These are phyloP conservation scores for Drosophila stalkeri DNA, from an alignment of 2,888 invertebrate species.

Conservation along the genomic window DNA sequence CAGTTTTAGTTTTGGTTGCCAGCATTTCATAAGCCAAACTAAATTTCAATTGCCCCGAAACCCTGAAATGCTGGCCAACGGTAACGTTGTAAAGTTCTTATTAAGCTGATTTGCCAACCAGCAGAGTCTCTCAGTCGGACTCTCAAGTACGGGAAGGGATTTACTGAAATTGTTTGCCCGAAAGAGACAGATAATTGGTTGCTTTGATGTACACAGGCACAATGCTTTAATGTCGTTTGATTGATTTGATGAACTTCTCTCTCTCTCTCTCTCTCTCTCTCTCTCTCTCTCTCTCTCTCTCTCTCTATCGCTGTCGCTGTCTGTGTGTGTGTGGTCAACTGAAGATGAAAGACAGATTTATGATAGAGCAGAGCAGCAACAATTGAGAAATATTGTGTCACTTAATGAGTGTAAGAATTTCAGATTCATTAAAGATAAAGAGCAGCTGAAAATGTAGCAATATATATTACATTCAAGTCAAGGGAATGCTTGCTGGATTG, in stretches of 20 bases:
- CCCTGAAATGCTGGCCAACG: constrained; percentile 26
- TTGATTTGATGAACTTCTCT: constrained; percentile 22
- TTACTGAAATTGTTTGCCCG: constrained; percentile 12
- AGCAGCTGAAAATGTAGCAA: background rate
- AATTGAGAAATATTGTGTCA: background rate
- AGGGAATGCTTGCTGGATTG: background rate
- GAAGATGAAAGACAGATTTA: background rate
- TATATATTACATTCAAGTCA: background rate
- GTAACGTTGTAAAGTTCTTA: constrained; percentile 49
- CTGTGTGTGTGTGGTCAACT: constrained; percentile 3
- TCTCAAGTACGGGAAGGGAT: background rate
- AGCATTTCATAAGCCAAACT: constrained; percentile 52
- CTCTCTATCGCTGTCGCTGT: background rate
- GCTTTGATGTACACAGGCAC: constrained; percentile 29
- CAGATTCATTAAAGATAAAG: background rate
- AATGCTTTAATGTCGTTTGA: constrained; percentile 26
- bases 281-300: background rate
- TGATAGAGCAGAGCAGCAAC: constrained; percentile 4
- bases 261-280: background rate
- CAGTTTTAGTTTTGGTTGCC: constrained; percentile 13
- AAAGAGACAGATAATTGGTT: constrained; percentile 35
- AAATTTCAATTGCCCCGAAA: constrained; percentile 56
- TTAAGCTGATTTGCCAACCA: constrained; percentile 58
- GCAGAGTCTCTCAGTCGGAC: background rate
- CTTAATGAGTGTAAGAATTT: background rate